Base-by-base conservation (phyloP, 1,140 invertebrate genomes). In the Drosophila sturtevanti region DNA sequence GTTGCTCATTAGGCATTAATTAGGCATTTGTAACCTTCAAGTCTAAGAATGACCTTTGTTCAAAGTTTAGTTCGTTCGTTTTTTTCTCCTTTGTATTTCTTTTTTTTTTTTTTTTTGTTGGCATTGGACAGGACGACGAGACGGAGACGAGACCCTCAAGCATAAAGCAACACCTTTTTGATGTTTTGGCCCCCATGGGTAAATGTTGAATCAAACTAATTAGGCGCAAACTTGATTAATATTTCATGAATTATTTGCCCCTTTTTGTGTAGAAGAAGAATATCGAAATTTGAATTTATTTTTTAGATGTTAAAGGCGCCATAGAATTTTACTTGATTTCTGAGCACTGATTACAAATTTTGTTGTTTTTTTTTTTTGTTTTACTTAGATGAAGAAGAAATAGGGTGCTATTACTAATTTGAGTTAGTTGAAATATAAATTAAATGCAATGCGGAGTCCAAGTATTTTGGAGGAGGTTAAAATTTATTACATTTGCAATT, bases 151-250 rank as follows among this genome's bases (percentile, higher is more conserved):
- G 31, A 34, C 54, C 82, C 68, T 27, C 51, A 63, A 68, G 82
- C 65, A 12, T 22, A 16, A 6, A 55, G 55, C 62, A 75, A 87
- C 81, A 87, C 82, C 81, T 87, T 87, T 87, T 79, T 87, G 81
- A 87, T 87, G 81, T 87, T 61, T 38, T 18, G 24, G 41, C 41
- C 24, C 63, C 59, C 22, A n/a, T 35, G 67, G 58, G 27, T 38
- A 35, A 44, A 44, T 35, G 24, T 35, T 79, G 79, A 87, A 76
- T 87, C 71, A 67, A 87, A 78, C 82, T 87, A 86, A 86, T 86
- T 86, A 81, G 75, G 71, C 71, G 74, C 62, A 81, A 79, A 87
- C 80, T 86, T 72, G 79, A 86, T 87, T 86, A 86, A 78, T 78
- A 76, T 82, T 87, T 86, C 41, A 79, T 79, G 65, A 69, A 78